Conservation (phyloP, 2,888 invertebrate genomes). For the Lobophora halterata region DNA sequence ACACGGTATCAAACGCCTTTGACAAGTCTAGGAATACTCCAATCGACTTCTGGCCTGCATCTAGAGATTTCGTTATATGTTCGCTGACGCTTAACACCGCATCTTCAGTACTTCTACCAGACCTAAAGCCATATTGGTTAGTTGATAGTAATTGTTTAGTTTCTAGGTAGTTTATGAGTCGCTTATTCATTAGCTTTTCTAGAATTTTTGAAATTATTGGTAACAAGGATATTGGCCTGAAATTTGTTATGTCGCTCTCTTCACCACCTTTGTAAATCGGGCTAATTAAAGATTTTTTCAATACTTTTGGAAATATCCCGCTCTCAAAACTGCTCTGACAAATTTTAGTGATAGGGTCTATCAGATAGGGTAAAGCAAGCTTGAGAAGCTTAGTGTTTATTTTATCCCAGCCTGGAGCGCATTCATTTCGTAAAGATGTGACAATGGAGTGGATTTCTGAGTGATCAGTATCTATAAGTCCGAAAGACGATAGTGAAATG, state of each 20-base stretch:
- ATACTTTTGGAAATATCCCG: background rate
- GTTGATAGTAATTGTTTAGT: background rate
- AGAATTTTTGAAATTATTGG: background rate
- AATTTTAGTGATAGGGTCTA: background rate
- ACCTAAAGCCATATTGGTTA: background rate
- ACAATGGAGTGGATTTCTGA: background rate
- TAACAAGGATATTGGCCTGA: no score
- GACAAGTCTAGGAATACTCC: no score
- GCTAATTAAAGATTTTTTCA: constrained; percentile 1
- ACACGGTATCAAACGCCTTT: no score
- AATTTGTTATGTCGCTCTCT: background rate
- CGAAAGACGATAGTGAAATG: background rate
- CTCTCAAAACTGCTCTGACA: background rate
- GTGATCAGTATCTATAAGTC: background rate
- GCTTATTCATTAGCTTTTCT: constrained; percentile 1
- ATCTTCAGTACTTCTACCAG: no score
- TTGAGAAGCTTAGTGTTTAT: background rate
- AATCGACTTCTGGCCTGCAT: no score
- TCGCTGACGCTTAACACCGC: no score
- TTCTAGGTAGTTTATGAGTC: background rate
- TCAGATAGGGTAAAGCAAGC: background rate
- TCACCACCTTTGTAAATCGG: background rate
- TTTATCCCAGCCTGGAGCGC: background rate
- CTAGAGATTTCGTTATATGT: no score
- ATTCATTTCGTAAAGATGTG: background rate